These are phyloP conservation scores for Cactoblastis cactorum DNA, from an alignment of 2,888 invertebrate species.

Conservation along the genomic window DNA sequence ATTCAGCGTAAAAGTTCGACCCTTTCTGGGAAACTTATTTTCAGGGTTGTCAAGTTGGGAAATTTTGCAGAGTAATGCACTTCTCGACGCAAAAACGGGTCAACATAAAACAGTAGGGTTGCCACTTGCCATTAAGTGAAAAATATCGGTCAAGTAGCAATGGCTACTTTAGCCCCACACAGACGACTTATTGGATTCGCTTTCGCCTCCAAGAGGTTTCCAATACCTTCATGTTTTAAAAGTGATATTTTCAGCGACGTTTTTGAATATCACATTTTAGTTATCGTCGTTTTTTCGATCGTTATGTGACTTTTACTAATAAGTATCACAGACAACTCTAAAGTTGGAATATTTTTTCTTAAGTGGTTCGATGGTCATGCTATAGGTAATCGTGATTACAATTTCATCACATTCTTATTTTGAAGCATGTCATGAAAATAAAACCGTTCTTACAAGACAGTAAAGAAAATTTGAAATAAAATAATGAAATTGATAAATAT, in stretches of 20 bases:
- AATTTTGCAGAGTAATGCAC: slow-evolving; percentile 59
- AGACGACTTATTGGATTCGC: slow-evolving; percentile 11
- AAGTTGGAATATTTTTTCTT: too few relatives aligned
- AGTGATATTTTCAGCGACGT: neutral
- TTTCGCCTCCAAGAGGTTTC: neutral
- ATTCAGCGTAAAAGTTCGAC: slow-evolving; percentile 4
- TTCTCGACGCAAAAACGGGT: slow-evolving; percentile 52
- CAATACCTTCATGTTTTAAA: neutral
- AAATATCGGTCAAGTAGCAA: slow-evolving; percentile 22
- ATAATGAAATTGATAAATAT: too few relatives aligned
- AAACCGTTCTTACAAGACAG: too few relatives aligned
- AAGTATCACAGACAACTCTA: too few relatives aligned
- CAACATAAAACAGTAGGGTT: slow-evolving; percentile 53
- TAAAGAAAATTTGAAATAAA: too few relatives aligned
- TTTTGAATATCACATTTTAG: too few relatives aligned
- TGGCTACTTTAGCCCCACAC: slow-evolving; percentile 5
- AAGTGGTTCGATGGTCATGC: too few relatives aligned
- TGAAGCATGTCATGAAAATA: too few relatives aligned
- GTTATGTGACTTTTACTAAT: too few relatives aligned
- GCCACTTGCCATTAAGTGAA: slow-evolving; percentile 23
- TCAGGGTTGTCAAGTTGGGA: slow-evolving; percentile 50
- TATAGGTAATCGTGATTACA: too few relatives aligned
- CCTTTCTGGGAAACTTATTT: slow-evolving; percentile 31
- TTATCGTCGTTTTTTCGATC: too few relatives aligned
- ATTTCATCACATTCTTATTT: too few relatives aligned